Base-by-base conservation (phyloP, 2,888 invertebrate genomes). In the Callinectes sapidus region DNA sequence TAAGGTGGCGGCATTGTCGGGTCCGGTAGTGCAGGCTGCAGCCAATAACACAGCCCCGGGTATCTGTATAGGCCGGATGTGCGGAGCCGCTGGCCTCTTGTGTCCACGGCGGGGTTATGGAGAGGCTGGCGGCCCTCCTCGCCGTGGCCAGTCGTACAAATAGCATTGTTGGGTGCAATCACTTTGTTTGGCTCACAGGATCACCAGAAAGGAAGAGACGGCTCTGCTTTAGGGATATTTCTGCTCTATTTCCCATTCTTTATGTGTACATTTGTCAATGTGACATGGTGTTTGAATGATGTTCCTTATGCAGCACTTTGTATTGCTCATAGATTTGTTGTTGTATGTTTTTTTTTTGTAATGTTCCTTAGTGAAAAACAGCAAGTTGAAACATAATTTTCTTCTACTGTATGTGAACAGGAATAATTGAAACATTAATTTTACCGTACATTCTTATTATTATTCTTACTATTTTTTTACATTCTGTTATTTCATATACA, bases 1-100 rank as follows among this genome's bases (percentile, higher is more conserved):
- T 88, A 54, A 88, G 88, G 88, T 48, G 88, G 88, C 81, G 81
- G 61, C 61, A 88, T 88, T 88, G 88, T 88, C 88, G 88, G 88
- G 88, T 88, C 88, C 88, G 54, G 88, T 48, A 54, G 54, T 48
- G 88, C 55, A 55, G 87, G 88, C 87, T 35, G 81, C 81, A 81
- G 81, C 81, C 81, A 87, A 87, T 87, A 87, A 87, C 87, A 87
- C 87, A 87, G 48, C n/a, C 48, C 28, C n/a, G 48, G 87, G 48
- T 87, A 87, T 87, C 87, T 54, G 87, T 87, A 87, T 87, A 87
- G 87, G 54, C 87, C 87, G 87, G 42, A 87, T 87, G 87, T 87
- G 87, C 87, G 42, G 87, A 54, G 87, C 87, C 48, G 81, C 81
- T n/a, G 81, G 81, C 81, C 81, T 81, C 81, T 81, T 81, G 81